A percentile compares a stretch with the other conserved stretches of the same genome.
Evolutionary conservation across 2,888 invertebrate genomes (phyloP).

Genomic region (Coelinius sp.): DNA sequence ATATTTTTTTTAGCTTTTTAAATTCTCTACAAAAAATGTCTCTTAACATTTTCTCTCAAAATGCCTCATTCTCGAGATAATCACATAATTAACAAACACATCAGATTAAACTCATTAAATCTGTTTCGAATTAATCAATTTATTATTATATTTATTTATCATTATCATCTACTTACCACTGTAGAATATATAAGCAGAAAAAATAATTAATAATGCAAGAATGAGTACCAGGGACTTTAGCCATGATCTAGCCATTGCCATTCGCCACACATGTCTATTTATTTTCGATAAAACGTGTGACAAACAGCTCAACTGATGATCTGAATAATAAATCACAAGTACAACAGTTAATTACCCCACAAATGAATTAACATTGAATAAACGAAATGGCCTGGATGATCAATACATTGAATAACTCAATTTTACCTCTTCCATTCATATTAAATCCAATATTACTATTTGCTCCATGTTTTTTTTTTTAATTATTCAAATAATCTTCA

Average conservation of each 20-base stretch:
- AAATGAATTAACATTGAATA: neutral
- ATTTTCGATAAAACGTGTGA: conserved; percentile 49
- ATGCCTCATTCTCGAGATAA: too few relatives aligned
- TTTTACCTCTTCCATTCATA: neutral
- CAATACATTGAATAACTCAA: neutral
- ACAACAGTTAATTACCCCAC: neutral
- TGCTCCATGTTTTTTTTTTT: neutral
- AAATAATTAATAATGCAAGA: conserved; percentile 55
- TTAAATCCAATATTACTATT: neutral
- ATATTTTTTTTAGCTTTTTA: too few relatives aligned
- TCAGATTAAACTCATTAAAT: neutral
- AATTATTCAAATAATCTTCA: neutral
- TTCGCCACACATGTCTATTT: conserved; percentile 59
- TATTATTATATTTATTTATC: conserved; percentile 35
- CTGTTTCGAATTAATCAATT: neutral
- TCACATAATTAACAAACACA: too few relatives aligned
- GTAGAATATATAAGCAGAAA: conserved; percentile 60
- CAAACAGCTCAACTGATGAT: conserved; percentile 10
- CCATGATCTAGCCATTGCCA: conserved; percentile 66
- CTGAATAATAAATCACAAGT: conserved; percentile 14
- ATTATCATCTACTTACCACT: conserved; percentile 61
- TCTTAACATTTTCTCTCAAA: too few relatives aligned
- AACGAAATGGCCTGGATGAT: neutral
- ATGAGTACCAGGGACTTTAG: conserved; percentile 60
- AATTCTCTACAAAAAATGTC: too few relatives aligned